phyloP scores from a whole-genome alignment of 1,140 invertebrate species.

The Eumeta japonica region DNA sequence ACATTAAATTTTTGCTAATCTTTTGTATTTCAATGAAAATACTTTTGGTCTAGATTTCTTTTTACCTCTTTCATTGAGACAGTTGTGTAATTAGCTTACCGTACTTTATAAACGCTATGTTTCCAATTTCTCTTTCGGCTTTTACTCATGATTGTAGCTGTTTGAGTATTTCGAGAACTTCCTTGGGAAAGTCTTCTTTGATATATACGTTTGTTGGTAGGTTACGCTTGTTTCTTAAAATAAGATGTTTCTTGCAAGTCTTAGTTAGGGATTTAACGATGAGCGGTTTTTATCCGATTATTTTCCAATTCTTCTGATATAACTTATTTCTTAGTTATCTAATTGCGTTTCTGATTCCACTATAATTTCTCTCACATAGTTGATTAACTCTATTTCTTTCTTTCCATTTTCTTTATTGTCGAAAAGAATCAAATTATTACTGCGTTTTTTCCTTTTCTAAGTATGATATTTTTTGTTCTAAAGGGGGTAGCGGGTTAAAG shows the following conservation, averaged over 20 bases:
- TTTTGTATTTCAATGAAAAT: no score
- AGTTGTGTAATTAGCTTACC: conserved; percentile 17
- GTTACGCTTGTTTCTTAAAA: conserved; percentile 14
- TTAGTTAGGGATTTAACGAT: conserved; percentile 13
- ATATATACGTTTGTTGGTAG: conserved; percentile 10
- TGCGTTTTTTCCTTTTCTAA: conserved; percentile 16
- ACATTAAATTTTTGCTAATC: no score
- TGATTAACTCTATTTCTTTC: conserved; percentile 13
- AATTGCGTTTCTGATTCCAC: conserved; percentile 9
- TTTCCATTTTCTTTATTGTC: conserved; percentile 17
- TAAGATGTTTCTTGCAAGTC: conserved; percentile 17
- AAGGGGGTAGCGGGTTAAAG: no score
- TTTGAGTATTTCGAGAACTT: conserved; percentile 12
- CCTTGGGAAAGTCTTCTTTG: conserved; percentile 14
- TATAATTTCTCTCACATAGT: conserved; percentile 15
- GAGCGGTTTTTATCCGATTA: conserved; percentile 13
- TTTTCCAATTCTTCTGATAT: conserved; percentile 15
- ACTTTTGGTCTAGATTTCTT: no score
- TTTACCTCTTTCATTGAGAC: no score
- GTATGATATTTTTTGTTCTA: conserved; percentile 10
- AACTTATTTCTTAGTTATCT: conserved; percentile 16
- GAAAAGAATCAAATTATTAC: conserved; percentile 19
- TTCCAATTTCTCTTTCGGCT: conserved; percentile 14
- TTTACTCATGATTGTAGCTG: conserved; percentile 7
- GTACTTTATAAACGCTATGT: conserved; percentile 14